phyloP scores from a whole-genome alignment of 2,113 vertebrate genomes.

The Spermophilus dauricus region DNA sequence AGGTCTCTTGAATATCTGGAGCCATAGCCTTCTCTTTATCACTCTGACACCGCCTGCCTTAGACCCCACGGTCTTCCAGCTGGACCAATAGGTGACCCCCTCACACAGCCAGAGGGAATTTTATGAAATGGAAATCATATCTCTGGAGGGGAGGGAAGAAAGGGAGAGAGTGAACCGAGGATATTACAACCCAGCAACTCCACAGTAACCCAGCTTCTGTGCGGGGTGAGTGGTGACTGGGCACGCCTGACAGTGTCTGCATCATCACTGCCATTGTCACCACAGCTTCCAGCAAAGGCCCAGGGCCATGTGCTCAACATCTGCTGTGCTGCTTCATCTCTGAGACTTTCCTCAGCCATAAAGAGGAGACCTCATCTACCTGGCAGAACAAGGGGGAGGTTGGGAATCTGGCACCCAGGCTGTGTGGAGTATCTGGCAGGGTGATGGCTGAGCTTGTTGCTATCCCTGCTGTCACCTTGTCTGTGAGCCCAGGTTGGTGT shows the following conservation, averaged over 20 bases:
- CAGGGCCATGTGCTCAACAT: background rate
- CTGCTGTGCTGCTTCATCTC: background rate
- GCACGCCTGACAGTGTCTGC: no score
- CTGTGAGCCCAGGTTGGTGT: background rate
- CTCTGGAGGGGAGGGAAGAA: background rate
- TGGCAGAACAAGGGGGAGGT: background rate
- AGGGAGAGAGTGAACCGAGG: background rate
- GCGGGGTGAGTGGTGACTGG: background rate
- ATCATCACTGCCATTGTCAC: background rate
- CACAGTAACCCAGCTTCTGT: background rate
- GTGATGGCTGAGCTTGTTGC: background rate
- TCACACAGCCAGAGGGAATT: background rate
- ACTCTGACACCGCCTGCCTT: rapidly evolving
- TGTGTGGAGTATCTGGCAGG: background rate
- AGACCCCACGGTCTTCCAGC: background rate
- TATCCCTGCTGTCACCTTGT: background rate
- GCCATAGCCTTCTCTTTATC: background rate
- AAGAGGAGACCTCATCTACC: background rate
- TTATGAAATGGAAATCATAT: background rate
- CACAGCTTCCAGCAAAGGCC: background rate
- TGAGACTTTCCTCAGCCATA: background rate
- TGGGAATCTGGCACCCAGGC: background rate
- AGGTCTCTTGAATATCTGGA: background rate
- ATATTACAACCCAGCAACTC: background rate
- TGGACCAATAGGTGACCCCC: rapidly evolving